Conservation (phyloP, 2,797 vertebrate genomes). For the Iguana delicatissima region DNA sequence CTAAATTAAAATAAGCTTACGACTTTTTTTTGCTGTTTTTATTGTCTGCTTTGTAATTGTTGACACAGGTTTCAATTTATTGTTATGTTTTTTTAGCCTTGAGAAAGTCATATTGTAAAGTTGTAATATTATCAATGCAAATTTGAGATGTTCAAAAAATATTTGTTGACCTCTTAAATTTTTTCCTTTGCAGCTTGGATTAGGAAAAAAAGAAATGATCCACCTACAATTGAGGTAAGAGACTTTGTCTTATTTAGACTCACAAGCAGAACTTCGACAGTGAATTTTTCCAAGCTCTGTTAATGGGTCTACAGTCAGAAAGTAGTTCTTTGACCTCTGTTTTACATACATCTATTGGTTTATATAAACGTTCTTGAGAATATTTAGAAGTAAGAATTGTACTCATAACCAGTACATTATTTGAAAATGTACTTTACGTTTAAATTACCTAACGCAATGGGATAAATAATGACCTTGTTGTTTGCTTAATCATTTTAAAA, state of each 20-base stretch:
- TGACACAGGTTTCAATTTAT: not conserved
- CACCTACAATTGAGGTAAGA: constrained; percentile 91
- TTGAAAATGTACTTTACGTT: not conserved
- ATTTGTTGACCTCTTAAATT: constrained; percentile 22
- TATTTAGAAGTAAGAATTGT: not conserved
- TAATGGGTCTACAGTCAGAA: not conserved
- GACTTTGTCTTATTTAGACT: not conserved
- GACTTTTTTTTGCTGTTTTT: not conserved
- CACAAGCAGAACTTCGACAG: too few species aligned
- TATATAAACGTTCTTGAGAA: not conserved
- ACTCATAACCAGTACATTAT: not conserved
- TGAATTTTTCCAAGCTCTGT: too few species aligned
- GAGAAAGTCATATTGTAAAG: not conserved
- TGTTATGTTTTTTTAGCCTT: not conserved
- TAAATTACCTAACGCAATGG: not conserved
- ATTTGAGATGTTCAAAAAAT: not conserved
- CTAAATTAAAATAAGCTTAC: not conserved
- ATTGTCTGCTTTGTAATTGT: not conserved
- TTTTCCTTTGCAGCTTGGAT: constrained; percentile 91
- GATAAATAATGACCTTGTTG: not conserved
- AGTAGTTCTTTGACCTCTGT: not conserved
- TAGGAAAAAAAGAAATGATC: constrained; percentile 91
- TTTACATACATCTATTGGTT: not conserved
- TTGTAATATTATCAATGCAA: not conserved
- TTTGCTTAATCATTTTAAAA: constrained; percentile 23